Conservation (phyloP, 2,888 invertebrate genomes). For the Reticulitermes lucifugus region DNA sequence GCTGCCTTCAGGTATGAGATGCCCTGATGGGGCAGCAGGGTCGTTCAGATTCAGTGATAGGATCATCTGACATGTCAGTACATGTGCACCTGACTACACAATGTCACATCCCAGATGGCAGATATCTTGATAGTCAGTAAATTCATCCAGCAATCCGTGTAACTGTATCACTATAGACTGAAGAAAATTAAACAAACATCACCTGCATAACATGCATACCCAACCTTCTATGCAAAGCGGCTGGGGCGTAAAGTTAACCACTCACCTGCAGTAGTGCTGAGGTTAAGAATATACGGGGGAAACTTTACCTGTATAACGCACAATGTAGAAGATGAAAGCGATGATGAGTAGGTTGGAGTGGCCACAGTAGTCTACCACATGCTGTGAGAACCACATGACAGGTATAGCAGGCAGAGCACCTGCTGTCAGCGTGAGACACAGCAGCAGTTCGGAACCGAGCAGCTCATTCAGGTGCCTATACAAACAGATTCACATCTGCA, state of each 20-base stretch:
- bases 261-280: too few species aligned
- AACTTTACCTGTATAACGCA: slow-evolving; percentile 75
- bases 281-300: too few species aligned
- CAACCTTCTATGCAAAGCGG: too few species aligned
- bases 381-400: slow-evolving; percentile 82
- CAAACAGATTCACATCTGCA: slow-evolving; percentile 15
- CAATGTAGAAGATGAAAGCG: slow-evolving; percentile 84
- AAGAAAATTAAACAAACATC: slow-evolving; percentile 53
- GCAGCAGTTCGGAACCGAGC: slow-evolving; percentile 68
- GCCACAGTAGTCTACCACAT: slow-evolving; percentile 85
- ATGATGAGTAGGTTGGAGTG: slow-evolving; percentile 85
- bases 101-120: too few species aligned
- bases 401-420: slow-evolving; percentile 78
- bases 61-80: too few species aligned
- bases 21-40: too few species aligned
- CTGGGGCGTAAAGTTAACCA: too few species aligned
- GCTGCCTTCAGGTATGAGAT: too few species aligned
- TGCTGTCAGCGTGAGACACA: slow-evolving; percentile 75
- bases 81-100: too few species aligned
- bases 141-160: too few species aligned
- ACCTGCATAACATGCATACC: slow-evolving; percentile 75
- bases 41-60: too few species aligned
- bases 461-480: slow-evolving; percentile 73
- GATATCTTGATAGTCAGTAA: too few species aligned
- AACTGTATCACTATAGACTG: background rate